phyloP scores from a whole-genome alignment of 2,797 vertebrate species.

The Semotilus atromaculatus region DNA sequence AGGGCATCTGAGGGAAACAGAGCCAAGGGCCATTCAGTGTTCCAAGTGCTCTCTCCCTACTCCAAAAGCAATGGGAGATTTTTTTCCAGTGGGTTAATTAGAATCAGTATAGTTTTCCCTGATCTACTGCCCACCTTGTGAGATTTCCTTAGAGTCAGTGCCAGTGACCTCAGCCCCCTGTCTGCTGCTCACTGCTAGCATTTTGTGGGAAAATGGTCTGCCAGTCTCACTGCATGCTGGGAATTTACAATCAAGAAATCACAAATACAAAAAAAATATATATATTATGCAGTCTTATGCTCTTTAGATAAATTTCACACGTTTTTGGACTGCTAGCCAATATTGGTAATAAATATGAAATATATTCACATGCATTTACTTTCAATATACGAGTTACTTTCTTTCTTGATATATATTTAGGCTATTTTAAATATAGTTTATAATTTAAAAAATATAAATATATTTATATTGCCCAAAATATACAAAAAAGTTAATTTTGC shows the following conservation, averaged over 20 bases:
- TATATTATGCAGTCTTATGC: constrained; percentile 14
- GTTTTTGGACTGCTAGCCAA: neutral
- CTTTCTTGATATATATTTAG: too few species aligned
- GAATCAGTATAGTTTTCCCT: constrained; percentile 30
- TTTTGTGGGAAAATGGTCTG: constrained; percentile 18
- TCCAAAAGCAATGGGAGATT: constrained; percentile 12
- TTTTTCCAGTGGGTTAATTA: constrained; percentile 48
- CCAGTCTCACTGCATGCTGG: neutral
- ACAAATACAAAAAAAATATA: too few species aligned
- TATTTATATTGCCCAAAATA: too few species aligned
- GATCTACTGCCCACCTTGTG: constrained; percentile 36
- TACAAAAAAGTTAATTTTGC: too few species aligned
- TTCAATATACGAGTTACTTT: too few species aligned
- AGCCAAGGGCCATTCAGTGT: constrained; percentile 18
- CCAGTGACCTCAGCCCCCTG: constrained; percentile 41
- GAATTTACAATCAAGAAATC: constrained; percentile 38
- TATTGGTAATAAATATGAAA: too few species aligned
- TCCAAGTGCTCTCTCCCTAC: constrained; percentile 17
- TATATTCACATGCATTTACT: neutral
- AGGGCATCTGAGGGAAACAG: neutral
- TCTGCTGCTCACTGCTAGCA: constrained; percentile 29
- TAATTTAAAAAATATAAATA: too few species aligned
- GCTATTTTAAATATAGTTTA: too few species aligned
- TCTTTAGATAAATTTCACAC: neutral
- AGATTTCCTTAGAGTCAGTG: constrained; percentile 44